Evolutionary conservation across 2,113 vertebrate genomes (phyloP), one percentile per base, ranked within the genome.

Genomic region (Microtus oregoni): DNA sequence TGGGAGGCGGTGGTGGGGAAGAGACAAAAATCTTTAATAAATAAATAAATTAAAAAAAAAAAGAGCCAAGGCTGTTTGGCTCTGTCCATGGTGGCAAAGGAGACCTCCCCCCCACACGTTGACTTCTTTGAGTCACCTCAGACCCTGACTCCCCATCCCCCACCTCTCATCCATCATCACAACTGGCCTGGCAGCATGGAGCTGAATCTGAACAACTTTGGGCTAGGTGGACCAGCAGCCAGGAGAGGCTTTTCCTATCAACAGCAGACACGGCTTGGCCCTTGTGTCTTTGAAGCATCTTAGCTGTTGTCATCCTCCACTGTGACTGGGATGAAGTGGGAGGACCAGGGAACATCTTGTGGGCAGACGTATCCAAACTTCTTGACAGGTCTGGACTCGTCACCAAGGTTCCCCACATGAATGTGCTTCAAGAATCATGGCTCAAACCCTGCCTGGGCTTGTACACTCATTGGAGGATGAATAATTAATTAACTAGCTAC

Each of bases 361-460:
- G 95, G 97, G 97, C 89, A 96, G 95, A 95, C 55, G 78, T 89
- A 90, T 89, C 92, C 94, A 94, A 91, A 95, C 91, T 95, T 96
- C 96, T 94, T 75, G 86, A 96, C 97, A 95, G 92, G 86, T 92
- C 94, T 95, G 96, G 95, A 96, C 97, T 97, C 95, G 91, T 95
- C 86, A 96, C 78, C 63, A 89, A 47, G 91, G 89, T 91, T 85
- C 44, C 85, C 92, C 72, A 63, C 47, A 55, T 26, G 89, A 61
- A 86, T 17, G 20, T 94, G 79, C 85, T 96, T 96, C 88, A 87
- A 50, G 92, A 91, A 89, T 47, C 76, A 78, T n/a, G 95, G 93
- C 67, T 93, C 86, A 89, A 95, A 95, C 73, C 77, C 92, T 10
- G 32, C 81, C 92, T 10, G 32, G 94, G 93, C 76, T 73, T 81